Conservation (phyloP, 2,888 invertebrate species). For the Nysson spinosus region DNA sequence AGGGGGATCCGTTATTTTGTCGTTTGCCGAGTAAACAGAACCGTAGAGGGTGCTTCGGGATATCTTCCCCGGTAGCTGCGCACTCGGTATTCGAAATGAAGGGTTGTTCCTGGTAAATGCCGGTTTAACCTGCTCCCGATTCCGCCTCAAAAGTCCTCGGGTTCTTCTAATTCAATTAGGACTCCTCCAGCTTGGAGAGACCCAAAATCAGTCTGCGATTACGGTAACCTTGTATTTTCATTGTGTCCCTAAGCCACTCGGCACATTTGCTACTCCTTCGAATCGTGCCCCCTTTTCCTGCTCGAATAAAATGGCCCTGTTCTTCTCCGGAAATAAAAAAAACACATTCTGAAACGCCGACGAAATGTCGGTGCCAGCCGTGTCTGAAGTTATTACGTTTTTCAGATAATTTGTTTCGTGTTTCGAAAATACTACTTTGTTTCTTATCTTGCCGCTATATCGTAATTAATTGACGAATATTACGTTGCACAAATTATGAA, state of each 20-base stretch:
- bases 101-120: conserved; percentile 58
- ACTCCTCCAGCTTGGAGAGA: conserved; percentile 16
- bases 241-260: conserved; percentile 1
- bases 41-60: conserved; percentile 27
- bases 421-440: too few species aligned
- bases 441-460: too few species aligned
- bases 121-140: conserved; percentile 51
- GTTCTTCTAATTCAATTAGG: conserved; percentile 64
- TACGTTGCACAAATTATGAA: too few species aligned
- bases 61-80: conserved; percentile 9
- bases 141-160: conserved; percentile 49
- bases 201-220: conserved; percentile 46
- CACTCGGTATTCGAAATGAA: conserved; percentile 45
- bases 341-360: too few species aligned
- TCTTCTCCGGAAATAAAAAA: too few species aligned
- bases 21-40: conserved; percentile 49
- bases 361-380: too few species aligned
- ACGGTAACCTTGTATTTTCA: conserved; percentile 27
- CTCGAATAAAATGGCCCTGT: too few species aligned
- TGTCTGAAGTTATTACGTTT: too few species aligned
- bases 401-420: too few species aligned
- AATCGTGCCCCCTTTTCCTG: background rate
- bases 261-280: background rate
- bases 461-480: too few species aligned
- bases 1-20: conserved; percentile 35